A percentile compares a stretch with the other conserved stretches of the same genome.
Evolutionary conservation across 2,797 vertebrate genomes (phyloP).

Genomic region (Streptopelia turtur): DNA sequence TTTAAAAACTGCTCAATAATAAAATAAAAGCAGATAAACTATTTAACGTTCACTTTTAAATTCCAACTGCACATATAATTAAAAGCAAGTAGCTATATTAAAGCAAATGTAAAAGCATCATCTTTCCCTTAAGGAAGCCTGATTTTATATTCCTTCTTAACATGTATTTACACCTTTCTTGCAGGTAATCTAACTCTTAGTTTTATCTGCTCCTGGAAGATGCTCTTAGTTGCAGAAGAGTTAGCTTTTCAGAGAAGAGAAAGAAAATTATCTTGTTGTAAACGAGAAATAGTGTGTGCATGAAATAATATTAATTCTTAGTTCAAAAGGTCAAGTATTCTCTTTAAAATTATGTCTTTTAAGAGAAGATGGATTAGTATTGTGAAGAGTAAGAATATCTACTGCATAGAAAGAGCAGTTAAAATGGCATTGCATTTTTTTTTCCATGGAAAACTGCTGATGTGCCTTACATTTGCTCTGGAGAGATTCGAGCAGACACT

Average conservation of each 20-base stretch:
- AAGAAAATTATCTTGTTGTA: conserved; percentile 10
- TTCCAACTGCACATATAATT: neutral
- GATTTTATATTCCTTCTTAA: neutral
- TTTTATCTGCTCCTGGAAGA: conserved; percentile 70
- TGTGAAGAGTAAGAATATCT: neutral
- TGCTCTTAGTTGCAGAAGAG: conserved; percentile 76
- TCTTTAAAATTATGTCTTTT: neutral
- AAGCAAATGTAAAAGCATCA: neutral
- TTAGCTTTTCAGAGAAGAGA: conserved; percentile 76
- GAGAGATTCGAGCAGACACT: neutral
- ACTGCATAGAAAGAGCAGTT: neutral
- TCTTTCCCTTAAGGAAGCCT: neutral
- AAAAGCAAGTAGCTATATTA: neutral
- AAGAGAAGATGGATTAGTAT: neutral
- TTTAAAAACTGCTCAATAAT: neutral
- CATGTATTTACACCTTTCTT: neutral
- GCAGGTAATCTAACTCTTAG: conserved; percentile 79
- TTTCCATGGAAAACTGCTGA: neutral
- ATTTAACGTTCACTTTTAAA: neutral
- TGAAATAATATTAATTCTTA: neutral
- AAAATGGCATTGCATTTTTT: neutral
- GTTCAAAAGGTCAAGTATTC: neutral
- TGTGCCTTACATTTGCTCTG: neutral
- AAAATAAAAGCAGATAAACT: neutral
- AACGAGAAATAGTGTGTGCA: neutral